Percentiles rank a stretch among this genome's conserved stretches.
phyloP scores from a whole-genome alignment of 1,140 invertebrate genomes.

The Hyles vespertilio region DNA sequence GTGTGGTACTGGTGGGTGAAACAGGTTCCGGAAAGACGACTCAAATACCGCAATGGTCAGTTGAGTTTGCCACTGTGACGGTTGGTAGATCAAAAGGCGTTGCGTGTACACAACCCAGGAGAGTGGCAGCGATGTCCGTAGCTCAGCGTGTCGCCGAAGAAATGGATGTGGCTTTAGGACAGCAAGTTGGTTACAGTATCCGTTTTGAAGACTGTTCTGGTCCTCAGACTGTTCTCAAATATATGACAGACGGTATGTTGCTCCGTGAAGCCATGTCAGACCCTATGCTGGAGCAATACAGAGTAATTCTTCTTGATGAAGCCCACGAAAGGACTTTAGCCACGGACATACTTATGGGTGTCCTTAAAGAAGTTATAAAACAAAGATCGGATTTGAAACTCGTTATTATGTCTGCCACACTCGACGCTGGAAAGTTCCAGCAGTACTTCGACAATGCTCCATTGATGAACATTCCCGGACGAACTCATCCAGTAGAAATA shows the following conservation, averaged over 20 bases:
- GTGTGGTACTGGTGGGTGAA: constrained; percentile 96
- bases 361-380: constrained; percentile 97
- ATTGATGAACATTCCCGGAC: constrained; percentile 95
- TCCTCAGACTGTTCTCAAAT: constrained; percentile 92
- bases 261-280: constrained; percentile 99
- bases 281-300: constrained; percentile 97
- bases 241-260: constrained; percentile 99
- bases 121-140: constrained; percentile 99
- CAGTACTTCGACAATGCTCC: constrained; percentile 99
- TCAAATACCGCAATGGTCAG: constrained; percentile 88
- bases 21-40: constrained; percentile 99
- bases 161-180: constrained; percentile 96
- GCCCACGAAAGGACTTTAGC: constrained; percentile 98
- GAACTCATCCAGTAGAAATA: constrained; percentile 83
- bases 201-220: constrained; percentile 99
- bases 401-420: constrained; percentile 99
- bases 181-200: constrained; percentile 96
- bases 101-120: constrained; percentile 97
- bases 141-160: constrained; percentile 98
- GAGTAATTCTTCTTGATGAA: constrained; percentile 97
- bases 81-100: constrained; percentile 82
- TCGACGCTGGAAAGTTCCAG: constrained; percentile 99
- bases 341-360: constrained; percentile 98
- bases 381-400: constrained; percentile 96
- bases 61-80: constrained; percentile 54